A percentile compares a stretch with the other conserved stretches of the same genome.
Evolutionary conservation across 2,113 vertebrate genomes (phyloP).

Genomic region (Cyprinodon brontotheroides): DNA sequence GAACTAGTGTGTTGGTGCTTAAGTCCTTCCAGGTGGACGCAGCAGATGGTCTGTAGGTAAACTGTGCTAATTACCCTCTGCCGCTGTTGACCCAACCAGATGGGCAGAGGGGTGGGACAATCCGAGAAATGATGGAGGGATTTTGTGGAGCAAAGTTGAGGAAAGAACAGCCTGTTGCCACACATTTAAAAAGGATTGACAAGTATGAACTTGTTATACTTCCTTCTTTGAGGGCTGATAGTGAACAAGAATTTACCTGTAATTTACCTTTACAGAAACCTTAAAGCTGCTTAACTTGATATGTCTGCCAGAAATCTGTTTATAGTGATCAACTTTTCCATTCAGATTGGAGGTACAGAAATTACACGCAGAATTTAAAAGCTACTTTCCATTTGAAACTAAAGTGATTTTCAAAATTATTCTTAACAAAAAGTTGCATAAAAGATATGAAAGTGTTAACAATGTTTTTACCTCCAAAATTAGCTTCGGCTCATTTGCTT

Average conservation of each 20-base stretch:
- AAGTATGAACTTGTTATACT: conserved; percentile 48
- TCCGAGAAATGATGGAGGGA: conserved; percentile 25
- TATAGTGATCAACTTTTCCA: conserved; percentile 1
- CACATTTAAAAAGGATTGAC: conserved; percentile 21
- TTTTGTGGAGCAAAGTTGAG: conserved; percentile 34
- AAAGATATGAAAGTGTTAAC: neutral
- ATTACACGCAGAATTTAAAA: neutral
- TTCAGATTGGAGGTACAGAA: neutral
- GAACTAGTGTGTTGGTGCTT: conserved; percentile 30
- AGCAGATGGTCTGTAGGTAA: conserved; percentile 73
- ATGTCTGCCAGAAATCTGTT: conserved; percentile 1
- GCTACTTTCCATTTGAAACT: neutral
- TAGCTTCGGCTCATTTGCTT: conserved; percentile 9
- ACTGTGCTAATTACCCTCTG: conserved; percentile 56
- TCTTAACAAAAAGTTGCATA: neutral
- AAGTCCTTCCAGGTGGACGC: conserved; percentile 62
- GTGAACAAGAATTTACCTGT: neutral
- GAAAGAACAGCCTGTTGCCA: conserved; percentile 22
- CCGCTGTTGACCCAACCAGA: conserved; percentile 69
- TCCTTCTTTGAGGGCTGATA: neutral
- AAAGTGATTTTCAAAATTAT: neutral
- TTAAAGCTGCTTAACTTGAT: neutral
- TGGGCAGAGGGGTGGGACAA: conserved; percentile 51
- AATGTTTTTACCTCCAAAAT: neutral
- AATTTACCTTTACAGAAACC: neutral